Percentiles rank a stretch among this genome's conserved stretches.
phyloP scores from a whole-genome alignment of 1,140 invertebrate species.

The Lysiphlebus fabarum region DNA sequence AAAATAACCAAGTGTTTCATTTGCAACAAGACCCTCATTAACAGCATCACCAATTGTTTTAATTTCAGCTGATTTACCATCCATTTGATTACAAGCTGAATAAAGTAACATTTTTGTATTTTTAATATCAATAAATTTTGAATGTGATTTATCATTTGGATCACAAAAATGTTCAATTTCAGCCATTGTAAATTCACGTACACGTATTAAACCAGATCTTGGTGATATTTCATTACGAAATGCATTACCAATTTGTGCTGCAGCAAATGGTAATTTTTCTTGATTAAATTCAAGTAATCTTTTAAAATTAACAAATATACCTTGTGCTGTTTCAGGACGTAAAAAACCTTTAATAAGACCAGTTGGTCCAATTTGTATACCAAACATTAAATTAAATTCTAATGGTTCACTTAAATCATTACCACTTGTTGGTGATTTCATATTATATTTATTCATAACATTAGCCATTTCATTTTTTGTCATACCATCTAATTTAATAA shows the following conservation, averaged over 20 bases:
- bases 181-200: constrained; percentile 98
- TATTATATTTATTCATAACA: constrained; percentile 81
- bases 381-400: constrained; percentile 99
- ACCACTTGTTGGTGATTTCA: constrained; percentile 91
- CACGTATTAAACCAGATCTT: constrained; percentile 90
- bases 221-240: constrained; percentile 99
- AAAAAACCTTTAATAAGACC: constrained; percentile 91
- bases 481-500: constrained; percentile 83
- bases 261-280: constrained; percentile 94
- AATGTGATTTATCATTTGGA: constrained; percentile 81
- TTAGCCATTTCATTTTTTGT: constrained; percentile 84
- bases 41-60: constrained; percentile 78
- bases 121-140: constrained; percentile 81
- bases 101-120: constrained; percentile 79
- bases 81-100: constrained; percentile 96
- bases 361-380: constrained; percentile 93
- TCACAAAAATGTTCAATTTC: constrained; percentile 99
- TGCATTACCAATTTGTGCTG: constrained; percentile 95
- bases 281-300: constrained; percentile 95
- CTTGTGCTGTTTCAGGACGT: constrained; percentile 97
- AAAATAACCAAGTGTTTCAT: constrained; percentile 97
- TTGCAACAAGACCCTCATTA: constrained; percentile 77
- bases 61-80: constrained; percentile 73
- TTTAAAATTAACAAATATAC: constrained; percentile 99
- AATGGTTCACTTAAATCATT: constrained; percentile 94